These are phyloP conservation scores for Drosophila subobscura DNA, from an alignment of 1,140 invertebrate species.

Conservation along the genomic window DNA sequence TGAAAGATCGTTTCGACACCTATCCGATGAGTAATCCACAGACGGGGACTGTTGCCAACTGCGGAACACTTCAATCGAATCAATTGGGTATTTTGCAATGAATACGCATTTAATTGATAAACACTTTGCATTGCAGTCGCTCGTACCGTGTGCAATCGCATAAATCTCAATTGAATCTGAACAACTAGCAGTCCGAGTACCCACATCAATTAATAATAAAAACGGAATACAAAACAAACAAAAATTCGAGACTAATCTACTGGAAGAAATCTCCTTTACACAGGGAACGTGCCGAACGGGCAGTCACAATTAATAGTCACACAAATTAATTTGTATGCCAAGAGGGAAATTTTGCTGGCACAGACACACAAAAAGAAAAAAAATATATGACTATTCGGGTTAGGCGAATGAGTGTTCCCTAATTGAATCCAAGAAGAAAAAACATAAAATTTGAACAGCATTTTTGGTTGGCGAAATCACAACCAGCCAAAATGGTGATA, in stretches of 20 bases:
- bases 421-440: slow-evolving; percentile 23
- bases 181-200: slow-evolving; percentile 50
- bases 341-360: slow-evolving; percentile 43
- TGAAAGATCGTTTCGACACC: slow-evolving; percentile 20
- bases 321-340: slow-evolving; percentile 75
- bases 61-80: slow-evolving; percentile 9
- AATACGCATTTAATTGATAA: slow-evolving; percentile 58
- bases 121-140: slow-evolving; percentile 36
- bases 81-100: slow-evolving; percentile 37
- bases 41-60: background rate
- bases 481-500: background rate
- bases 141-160: slow-evolving; percentile 17
- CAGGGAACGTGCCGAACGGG: slow-evolving; percentile 52
- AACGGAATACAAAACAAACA: slow-evolving; percentile 35
- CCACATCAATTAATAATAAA: slow-evolving; percentile 72
- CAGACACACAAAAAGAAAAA: slow-evolving; percentile 1
- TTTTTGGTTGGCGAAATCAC: background rate
- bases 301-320: slow-evolving; percentile 38
- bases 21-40: slow-evolving; percentile 15
- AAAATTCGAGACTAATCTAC: slow-evolving; percentile 56
- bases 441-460: slow-evolving; percentile 4
- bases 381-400: background rate
- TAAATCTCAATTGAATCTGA: slow-evolving; percentile 77
- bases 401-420: background rate
- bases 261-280: slow-evolving; percentile 43